phyloP scores from a whole-genome alignment of 2,797 vertebrate species.

The Anguilla megastoma region DNA sequence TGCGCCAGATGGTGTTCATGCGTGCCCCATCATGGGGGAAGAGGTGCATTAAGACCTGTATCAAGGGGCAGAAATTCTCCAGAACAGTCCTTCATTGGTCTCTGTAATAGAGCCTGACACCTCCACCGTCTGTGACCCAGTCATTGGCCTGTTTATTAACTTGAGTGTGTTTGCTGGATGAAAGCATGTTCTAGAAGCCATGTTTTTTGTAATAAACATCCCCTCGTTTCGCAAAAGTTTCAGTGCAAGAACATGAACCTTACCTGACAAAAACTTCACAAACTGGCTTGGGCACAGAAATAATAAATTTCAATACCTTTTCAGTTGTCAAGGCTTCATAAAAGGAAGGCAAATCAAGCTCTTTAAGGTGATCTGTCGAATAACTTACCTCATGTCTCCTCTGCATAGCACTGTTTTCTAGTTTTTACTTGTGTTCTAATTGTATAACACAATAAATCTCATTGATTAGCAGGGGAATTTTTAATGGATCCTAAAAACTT shows the following conservation, averaged over 20 bases:
- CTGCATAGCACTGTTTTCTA: neutral
- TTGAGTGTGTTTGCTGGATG: neutral
- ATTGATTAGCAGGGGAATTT: neutral
- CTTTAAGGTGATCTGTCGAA: neutral
- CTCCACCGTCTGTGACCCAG: neutral
- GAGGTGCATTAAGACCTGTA: constrained; percentile 32
- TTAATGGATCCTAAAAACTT: neutral
- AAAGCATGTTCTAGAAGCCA: neutral
- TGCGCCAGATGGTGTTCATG: constrained; percentile 47
- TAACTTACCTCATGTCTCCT: neutral
- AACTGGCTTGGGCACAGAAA: too few relatives aligned
- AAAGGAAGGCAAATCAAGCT: neutral
- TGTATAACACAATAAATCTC: neutral
- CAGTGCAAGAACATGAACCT: neutral
- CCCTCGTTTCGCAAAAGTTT: neutral
- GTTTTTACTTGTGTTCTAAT: neutral
- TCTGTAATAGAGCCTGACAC: neutral
- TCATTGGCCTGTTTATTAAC: neutral
- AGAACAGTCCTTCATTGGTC: neutral
- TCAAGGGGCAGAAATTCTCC: constrained; percentile 1
- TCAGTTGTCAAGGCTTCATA: neutral
- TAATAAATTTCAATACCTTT: neutral
- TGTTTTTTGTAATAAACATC: neutral
- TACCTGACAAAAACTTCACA: neutral
- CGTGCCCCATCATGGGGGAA: constrained; percentile 43